Base-by-base conservation (phyloP, 2,797 vertebrate species). In the Lindbergichthys nudifrons region DNA sequence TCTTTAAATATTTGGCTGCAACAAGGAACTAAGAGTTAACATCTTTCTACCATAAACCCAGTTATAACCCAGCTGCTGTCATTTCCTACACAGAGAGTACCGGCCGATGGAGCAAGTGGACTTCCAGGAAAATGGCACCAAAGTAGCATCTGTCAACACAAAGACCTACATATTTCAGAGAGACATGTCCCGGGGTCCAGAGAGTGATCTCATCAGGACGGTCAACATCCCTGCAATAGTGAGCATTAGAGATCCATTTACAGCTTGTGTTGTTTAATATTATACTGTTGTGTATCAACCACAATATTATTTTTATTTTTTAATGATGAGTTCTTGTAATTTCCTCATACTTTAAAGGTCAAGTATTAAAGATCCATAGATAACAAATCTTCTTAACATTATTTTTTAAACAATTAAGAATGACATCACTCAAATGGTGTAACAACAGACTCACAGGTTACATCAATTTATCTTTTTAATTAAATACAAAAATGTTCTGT, bases 221-320 rank as follows among this genome's bases (percentile, higher is more conserved):
- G 48, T 97, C 68, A 98, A 98, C 92, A 94, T 99, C 83, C 98
- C 98, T 73, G 95, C 93, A 4, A 48, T 98, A 96, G 98, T 99
- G 90, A 95, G 96, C 45, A 5, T 26, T 39, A 71, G 4, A 21
- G 51, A 45, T 60, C 11, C 1, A 10, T 32, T 1, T 43, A 48
- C 43, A 15, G n/a, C 19, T 13, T 15, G 18, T 36, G 15, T 39
- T 41, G 4, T 65, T 10, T 73, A 1, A 30, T 3, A n/a, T 19
- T 15, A 48, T 16, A 42, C 3, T 30, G 10, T 30, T 13, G 4
- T 5, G 9, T 52, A 73, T 18, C 21, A 52, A 52, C n/a, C 32
- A 59, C 2, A 1, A 36, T 36, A 36, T 36, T 36, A 36, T 9
- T 36, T 7, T 9, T 2, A 36, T 6, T 30, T 60, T n/a, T 14